A percentile compares a stretch with the other conserved stretches of the same genome.
Conservation (phyloP, 2,888 invertebrate species). For the Phortica magna region DNA sequence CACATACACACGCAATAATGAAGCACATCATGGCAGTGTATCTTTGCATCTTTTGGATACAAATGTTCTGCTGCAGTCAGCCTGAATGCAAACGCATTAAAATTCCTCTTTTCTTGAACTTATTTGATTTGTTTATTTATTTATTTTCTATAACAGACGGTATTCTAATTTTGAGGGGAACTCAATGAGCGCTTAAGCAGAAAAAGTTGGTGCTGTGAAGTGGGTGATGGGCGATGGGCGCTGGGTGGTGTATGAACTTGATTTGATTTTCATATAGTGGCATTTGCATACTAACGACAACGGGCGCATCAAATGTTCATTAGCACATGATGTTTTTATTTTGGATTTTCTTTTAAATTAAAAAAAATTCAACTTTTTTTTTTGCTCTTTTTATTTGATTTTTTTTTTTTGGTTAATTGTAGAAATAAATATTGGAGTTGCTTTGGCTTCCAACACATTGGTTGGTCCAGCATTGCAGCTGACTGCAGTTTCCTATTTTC, state of each 20-base stretch:
- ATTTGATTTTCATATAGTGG: constrained; percentile 8
- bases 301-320: no score
- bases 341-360: no score
- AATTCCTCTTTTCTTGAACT: constrained; percentile 2
- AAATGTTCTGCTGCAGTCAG: background rate
- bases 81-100: background rate
- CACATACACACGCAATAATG: constrained; percentile 24
- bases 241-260: background rate
- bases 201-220: background rate
- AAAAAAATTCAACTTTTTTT: no score
- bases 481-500: no score
- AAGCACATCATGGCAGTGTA: background rate
- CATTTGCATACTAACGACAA: no score
- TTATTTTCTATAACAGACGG: background rate
- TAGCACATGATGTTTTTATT: no score
- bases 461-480: no score
- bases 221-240: background rate
- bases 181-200: no score
- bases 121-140: constrained; percentile 28
- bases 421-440: no score
- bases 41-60: background rate
- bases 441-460: no score
- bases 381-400: no score
- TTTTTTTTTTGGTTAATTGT: no score
- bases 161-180: background rate